These are phyloP conservation scores for Mormoops blainvillei DNA, from an alignment of 2,113 vertebrate genomes.

Conservation along the genomic window DNA sequence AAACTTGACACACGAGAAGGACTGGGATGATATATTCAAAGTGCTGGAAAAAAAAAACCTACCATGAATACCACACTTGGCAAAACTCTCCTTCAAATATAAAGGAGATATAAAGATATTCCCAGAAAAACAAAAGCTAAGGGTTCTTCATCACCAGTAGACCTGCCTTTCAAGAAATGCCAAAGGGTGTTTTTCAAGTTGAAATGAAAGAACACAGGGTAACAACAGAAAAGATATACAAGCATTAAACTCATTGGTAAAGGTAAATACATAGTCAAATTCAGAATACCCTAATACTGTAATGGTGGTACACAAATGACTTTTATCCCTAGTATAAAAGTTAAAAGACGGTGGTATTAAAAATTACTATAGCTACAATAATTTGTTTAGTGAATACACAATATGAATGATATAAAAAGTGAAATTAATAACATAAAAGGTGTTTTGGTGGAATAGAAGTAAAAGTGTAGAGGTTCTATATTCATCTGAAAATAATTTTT, in stretches of 20 bases:
- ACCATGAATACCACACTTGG: not conserved
- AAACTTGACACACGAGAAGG: not conserved
- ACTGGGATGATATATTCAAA: not conserved
- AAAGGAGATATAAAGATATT: not conserved
- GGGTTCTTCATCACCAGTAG: not conserved
- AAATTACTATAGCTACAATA: not conserved
- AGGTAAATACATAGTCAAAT: not conserved
- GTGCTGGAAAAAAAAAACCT: not conserved
- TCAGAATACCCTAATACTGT: not conserved
- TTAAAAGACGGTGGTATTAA: not conserved
- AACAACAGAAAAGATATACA: not conserved
- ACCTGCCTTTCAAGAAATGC: not conserved
- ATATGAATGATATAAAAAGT: not conserved
- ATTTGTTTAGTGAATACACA: not conserved
- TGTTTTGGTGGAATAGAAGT: not conserved
- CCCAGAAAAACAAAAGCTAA: not conserved
- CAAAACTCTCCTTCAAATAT: not conserved
- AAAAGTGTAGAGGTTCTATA: not conserved
- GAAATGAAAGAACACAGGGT: not conserved
- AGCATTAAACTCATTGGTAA: not conserved
- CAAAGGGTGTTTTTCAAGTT: not conserved
- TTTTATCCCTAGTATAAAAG: not conserved
- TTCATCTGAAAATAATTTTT: not conserved
- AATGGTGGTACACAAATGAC: not conserved
- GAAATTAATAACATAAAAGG: not conserved